Percentiles rank a stretch among this genome's conserved stretches.
Conservation (phyloP, 30 jellyfish, hydroid and myxozoan species). For the Aurelia aurita complex sp. Pacific region DNA sequence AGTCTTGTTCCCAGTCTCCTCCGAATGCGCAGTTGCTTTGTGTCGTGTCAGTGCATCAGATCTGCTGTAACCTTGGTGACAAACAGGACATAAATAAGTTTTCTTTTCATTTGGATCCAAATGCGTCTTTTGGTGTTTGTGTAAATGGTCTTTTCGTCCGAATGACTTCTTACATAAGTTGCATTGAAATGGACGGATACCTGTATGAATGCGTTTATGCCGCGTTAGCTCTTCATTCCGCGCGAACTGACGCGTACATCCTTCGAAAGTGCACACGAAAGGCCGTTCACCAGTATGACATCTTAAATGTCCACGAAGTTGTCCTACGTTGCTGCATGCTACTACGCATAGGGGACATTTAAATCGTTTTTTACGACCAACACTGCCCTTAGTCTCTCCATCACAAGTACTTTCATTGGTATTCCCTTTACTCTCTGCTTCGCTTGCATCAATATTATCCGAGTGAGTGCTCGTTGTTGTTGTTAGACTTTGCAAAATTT, state of each 20-base stretch:
- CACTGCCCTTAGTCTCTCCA: too few relatives aligned
- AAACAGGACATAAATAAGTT: slow-evolving; percentile 38
- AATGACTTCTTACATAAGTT: slow-evolving; percentile 39
- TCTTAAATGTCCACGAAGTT: slow-evolving; percentile 71
- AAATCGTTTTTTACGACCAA: slow-evolving; percentile 19
- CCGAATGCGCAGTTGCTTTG: slow-evolving; percentile 55
- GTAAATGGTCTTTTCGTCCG: slow-evolving; percentile 79
- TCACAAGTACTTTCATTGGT: too few relatives aligned
- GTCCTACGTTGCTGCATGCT: slow-evolving; percentile 75
- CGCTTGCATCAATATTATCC: neutral
- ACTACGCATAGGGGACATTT: slow-evolving; percentile 56
- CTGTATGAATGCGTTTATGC: slow-evolving; percentile 76
- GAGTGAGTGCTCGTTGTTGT: neutral
- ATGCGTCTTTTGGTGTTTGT: slow-evolving; percentile 68
- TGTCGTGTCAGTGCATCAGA: slow-evolving; percentile 58
- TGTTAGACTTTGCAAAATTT: too few relatives aligned
- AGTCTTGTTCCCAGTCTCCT: neutral
- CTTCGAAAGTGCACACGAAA: slow-evolving; percentile 40
- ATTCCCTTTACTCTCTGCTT: neutral
- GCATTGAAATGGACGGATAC: slow-evolving; percentile 74
- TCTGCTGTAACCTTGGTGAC: slow-evolving; percentile 68
- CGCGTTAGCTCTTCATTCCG: slow-evolving; percentile 81
- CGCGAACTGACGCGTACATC: slow-evolving; percentile 63
- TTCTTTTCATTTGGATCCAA: slow-evolving; percentile 49
- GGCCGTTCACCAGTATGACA: slow-evolving; percentile 84